Evolutionary conservation across 2,888 invertebrate genomes (phyloP), one percentile per base, ranked within the genome.

Genomic region (Macropis europaea): DNA sequence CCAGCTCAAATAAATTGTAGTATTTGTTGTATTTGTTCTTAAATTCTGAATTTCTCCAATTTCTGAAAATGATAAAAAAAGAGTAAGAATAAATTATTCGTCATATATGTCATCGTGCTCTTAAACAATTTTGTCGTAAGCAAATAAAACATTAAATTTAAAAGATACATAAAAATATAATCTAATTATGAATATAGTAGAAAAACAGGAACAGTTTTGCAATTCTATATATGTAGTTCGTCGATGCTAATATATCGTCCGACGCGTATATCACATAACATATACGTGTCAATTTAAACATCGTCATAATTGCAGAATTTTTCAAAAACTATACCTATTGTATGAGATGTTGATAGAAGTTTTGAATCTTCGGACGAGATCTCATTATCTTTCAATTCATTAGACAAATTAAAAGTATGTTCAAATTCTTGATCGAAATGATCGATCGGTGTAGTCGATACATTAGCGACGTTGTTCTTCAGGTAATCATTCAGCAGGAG

Each of bases 111-210:
- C 45, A 36, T 26, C 26, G 6, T 2, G n/a, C n/a, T n/a, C n/a
- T n/a, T n/a, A n/a, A n/a, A n/a, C n/a, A n/a, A n/a, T n/a, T n/a
- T n/a, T n/a, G n/a, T 28, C 3, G 15, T n/a, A n/a, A 28, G 32
- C 3, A 28, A 11, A 3, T 9, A 32, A 15, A 30, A 30, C 30
- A 9, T 22, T 7, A 38, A 38, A 56, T 17, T 11, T 11, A 2
- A 0, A 38, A 19, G 43, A 9, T 24, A 15, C 9, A 24, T 32
- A n/a, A n/a, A n/a, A 6, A 59, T 45, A 47, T 13, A 48, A 30
- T 15, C n/a, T n/a, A n/a, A 43, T 50, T 32, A 15, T n/a, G 50
- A 32, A 52, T 68, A 69, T 70, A 82, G 82, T 68, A 19, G 60
- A n/a, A n/a, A n/a, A n/a, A n/a, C n/a, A n/a, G n/a, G n/a, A n/a